A percentile compares a stretch with the other conserved stretches of the same genome.
Evolutionary conservation across 2,113 vertebrate genomes (phyloP).

Genomic region (Nyctibius bracteatus): DNA sequence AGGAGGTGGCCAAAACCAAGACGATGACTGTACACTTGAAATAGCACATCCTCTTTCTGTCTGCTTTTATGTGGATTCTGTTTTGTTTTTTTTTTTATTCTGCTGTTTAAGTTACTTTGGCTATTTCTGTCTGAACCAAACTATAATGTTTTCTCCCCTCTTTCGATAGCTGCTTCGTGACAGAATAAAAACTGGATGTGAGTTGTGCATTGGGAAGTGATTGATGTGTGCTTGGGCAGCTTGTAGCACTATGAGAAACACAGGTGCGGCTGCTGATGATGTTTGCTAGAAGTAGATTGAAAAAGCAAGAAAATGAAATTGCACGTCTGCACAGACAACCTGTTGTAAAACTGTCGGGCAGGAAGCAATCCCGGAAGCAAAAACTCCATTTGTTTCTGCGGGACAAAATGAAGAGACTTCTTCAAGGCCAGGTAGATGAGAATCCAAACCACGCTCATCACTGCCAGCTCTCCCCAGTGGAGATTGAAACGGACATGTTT

Average conservation of each 20-base stretch:
- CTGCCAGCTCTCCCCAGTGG: slow-evolving; percentile 64
- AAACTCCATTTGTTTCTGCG: slow-evolving; percentile 52
- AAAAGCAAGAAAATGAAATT: slow-evolving; percentile 74
- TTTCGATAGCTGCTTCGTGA: slow-evolving; percentile 64
- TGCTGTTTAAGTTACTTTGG: background rate
- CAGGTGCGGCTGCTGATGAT: slow-evolving; percentile 67
- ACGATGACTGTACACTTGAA: background rate
- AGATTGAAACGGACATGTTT: slow-evolving; percentile 75
- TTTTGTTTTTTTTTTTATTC: background rate
- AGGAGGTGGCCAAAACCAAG: background rate
- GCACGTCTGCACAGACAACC: slow-evolving; percentile 59
- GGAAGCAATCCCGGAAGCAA: slow-evolving; percentile 72
- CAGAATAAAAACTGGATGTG: slow-evolving; percentile 59
- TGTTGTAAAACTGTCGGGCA: slow-evolving; percentile 67
- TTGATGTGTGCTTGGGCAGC: slow-evolving; percentile 52
- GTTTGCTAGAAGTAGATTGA: slow-evolving; percentile 78
- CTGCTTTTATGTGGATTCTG: background rate
- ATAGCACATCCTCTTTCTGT: background rate
- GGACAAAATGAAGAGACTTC: slow-evolving; percentile 79
- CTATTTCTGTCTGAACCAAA: slow-evolving; percentile 57
- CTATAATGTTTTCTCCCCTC: slow-evolving; percentile 61
- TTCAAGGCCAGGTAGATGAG: slow-evolving; percentile 76
- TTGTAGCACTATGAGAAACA: slow-evolving; percentile 64
- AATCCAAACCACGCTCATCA: slow-evolving; percentile 50
- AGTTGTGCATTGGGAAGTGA: slow-evolving; percentile 62